Conservation (phyloP, 2,888 invertebrate species). For the Luffia ferchaultella region DNA sequence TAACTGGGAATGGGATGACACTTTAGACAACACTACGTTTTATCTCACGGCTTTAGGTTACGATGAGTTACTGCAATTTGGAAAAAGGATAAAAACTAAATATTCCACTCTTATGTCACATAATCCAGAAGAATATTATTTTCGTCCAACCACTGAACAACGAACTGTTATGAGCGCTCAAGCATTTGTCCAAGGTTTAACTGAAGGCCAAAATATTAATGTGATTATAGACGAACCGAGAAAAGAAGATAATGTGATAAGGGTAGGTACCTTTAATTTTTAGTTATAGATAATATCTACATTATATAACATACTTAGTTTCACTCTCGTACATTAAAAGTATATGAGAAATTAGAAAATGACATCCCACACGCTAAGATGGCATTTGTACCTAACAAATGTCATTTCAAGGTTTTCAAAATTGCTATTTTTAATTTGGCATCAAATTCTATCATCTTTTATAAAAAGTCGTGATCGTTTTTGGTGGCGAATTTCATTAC, state of each 20-base stretch:
- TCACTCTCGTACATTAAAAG: too few species aligned
- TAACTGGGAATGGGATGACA: constrained; percentile 72
- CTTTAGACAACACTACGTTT: constrained; percentile 63
- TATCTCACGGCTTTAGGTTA: constrained; percentile 66
- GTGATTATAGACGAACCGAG: constrained; percentile 27
- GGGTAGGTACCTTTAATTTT: too few species aligned
- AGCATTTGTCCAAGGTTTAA: constrained; percentile 67
- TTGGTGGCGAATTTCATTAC: too few species aligned
- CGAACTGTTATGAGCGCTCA: constrained; percentile 68
- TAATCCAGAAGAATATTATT: constrained; percentile 53
- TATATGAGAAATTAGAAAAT: too few species aligned
- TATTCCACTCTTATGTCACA: constrained; percentile 52
- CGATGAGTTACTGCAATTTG: constrained; percentile 73
- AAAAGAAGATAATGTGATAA: constrained; percentile 33
- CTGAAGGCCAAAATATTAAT: constrained; percentile 26
- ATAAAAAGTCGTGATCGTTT: too few species aligned
- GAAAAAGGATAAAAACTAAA: constrained; percentile 29
- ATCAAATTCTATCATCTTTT: too few species aligned
- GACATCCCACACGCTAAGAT: too few species aligned
- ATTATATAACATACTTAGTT: too few species aligned
- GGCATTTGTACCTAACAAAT: too few species aligned
- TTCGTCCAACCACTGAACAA: constrained; percentile 68
- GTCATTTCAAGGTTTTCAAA: too few species aligned
- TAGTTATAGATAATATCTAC: too few species aligned
- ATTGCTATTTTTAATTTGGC: too few species aligned